Base-by-base conservation (phyloP, 2,888 invertebrate species). In the Thecocarcelia acutangulata region DNA sequence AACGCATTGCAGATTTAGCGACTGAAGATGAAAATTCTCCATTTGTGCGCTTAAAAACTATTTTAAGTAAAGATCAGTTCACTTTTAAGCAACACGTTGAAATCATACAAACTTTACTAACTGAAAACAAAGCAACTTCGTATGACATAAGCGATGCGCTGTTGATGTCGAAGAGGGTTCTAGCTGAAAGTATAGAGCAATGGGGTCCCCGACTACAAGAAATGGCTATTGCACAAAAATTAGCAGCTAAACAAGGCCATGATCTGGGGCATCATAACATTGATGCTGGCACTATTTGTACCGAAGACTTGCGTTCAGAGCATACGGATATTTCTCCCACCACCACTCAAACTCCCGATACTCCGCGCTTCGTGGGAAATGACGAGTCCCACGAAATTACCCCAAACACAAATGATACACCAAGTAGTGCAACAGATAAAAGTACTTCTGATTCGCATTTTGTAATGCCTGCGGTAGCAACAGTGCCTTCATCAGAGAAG, bases 11-110 rank as follows among this genome's bases (percentile, higher is more conserved):
- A 6, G 91, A 92, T 33, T 87, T 95, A 63, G 91, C 92, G 2
- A 87, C 88, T 0, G 93, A 94, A 69, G 90, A 92, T 0, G 94
- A 94, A 40, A 91, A 85, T 56, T 88, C 89, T 0, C 88, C 90
- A 1, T 89, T 94, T 5, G 92, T 92, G 0, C 85, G 83, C 21
- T 88, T 93, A 8, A 94, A 93, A 85, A 92, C 93, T 44, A 92
- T 92, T 24, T 86, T 94, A 2, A 92, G 93, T 64, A 87, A 87
- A 50, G 91, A 91, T 86, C 95, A 95, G 86, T 92, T 93, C 44
- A 91, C 92, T 63, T 97, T 97, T 87, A 95, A 96, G 84, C 94
- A 94, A 78, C 95, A 95, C 89, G 94, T 96, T 81, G 97, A 97
- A 87, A 95, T 95, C 84, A 93, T 96, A 72, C 96, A 97, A 87